These are phyloP conservation scores for Himalopsyche anomala DNA, from an alignment of 2,888 invertebrate species.

Conservation along the genomic window DNA sequence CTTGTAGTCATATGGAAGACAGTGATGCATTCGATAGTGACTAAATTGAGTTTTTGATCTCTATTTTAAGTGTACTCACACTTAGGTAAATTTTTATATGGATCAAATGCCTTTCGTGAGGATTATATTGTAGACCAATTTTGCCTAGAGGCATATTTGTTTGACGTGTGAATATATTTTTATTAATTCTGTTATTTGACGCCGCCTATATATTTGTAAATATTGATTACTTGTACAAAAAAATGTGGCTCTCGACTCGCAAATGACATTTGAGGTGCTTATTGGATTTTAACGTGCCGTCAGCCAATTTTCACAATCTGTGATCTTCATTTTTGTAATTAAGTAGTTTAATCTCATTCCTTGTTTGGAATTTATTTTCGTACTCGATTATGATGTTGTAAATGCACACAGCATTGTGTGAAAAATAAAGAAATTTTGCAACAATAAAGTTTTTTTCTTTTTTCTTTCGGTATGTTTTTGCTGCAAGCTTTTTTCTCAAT, in stretches of 20 bases:
- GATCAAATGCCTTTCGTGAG: neutral
- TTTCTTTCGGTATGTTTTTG: conserved; percentile 1
- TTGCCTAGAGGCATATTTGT: neutral
- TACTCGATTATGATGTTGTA: conserved; percentile 27
- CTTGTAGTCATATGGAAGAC: neutral
- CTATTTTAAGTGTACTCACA: neutral
- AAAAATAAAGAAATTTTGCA: conserved; percentile 32
- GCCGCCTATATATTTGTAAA: conserved; percentile 27
- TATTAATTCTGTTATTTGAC: neutral
- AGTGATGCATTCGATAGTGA: no score
- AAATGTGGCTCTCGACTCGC: neutral
- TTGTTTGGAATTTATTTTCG: conserved; percentile 45
- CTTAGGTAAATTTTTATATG: neutral
- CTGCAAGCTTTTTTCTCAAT: neutral
- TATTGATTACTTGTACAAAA: conserved; percentile 27
- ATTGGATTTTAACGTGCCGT: conserved; percentile 3
- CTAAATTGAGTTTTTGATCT: conserved; percentile 4
- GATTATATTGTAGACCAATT: neutral
- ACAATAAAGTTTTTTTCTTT: neutral
- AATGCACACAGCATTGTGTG: conserved; percentile 35
- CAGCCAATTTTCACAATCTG: conserved; percentile 39
- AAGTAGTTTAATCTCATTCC: conserved; percentile 27
- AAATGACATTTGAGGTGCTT: conserved; percentile 31
- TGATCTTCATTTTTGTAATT: conserved; percentile 45
- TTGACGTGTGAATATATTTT: conserved; percentile 16